Evolutionary conservation across 2,797 vertebrate genomes (phyloP).

Genomic region (Pristis pectinata): DNA sequence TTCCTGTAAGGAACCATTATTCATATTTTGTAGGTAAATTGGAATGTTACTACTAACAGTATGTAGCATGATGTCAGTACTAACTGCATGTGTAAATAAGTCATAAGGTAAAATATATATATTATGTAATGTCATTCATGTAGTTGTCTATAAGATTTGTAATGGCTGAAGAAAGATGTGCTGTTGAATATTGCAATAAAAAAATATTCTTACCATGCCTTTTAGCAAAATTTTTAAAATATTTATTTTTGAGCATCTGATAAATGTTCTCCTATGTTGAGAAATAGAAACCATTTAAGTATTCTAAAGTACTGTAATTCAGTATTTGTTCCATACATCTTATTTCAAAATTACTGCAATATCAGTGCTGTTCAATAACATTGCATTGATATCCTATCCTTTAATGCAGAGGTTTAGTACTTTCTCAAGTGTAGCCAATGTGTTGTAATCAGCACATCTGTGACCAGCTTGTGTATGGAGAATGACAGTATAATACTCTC

Average conservation of each 20-base stretch:
- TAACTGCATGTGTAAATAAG: conserved; percentile 82
- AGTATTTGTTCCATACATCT: neutral
- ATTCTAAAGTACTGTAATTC: neutral
- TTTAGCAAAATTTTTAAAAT: conserved; percentile 7
- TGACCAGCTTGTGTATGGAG: neutral
- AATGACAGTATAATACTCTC: neutral
- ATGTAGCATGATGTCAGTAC: conserved; percentile 76
- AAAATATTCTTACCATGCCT: conserved; percentile 68
- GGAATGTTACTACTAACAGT: conserved; percentile 68
- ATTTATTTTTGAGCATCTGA: neutral
- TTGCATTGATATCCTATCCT: neutral
- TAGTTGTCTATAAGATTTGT: conserved; percentile 71
- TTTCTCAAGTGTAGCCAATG: neutral
- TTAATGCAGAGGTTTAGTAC: neutral
- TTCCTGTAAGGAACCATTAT: conserved; percentile 46
- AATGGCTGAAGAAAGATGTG: conserved; percentile 63
- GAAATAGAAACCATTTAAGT: neutral
- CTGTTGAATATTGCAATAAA: conserved; percentile 88
- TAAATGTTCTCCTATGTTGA: neutral
- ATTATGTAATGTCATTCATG: conserved; percentile 68
- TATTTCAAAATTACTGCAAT: neutral
- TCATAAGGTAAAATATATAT: conserved; percentile 58
- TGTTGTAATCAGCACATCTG: neutral
- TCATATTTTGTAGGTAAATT: conserved; percentile 49
- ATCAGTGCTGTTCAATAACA: neutral